Base-by-base conservation (phyloP, 2,113 vertebrate genomes). In the Dipodomys merriami region DNA sequence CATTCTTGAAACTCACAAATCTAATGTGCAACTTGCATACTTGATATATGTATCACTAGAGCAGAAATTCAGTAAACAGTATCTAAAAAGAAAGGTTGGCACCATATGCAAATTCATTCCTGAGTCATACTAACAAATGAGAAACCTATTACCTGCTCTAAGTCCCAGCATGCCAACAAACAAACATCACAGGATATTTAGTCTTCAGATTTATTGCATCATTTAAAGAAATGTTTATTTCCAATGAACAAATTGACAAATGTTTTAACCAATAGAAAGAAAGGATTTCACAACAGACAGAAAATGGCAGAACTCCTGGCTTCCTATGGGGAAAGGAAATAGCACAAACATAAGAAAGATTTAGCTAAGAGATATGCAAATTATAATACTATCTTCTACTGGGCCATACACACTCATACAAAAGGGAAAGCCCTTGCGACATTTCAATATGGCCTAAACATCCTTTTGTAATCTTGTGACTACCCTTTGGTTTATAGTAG, bases 191-290 rank as follows among this genome's bases (percentile, higher is more conserved):
- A 90, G 1, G 7, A 67, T 53, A 0, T 80, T 88, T 80, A 2
- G 46, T 60, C 71, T 88, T 71, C 19, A 74, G 11, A 53, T 95
- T 95, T 95, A 92, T 92, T 95, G 16, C 6, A 78, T 74, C 67
- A n/a, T 86, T 68, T 62, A 25, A 83, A 33, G 29, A 87, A 94
- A 74, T 22, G 0, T 83, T 20, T 74, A 1, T 35, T 83, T 94
- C 57, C 73, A 68, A 35, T 5, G 53, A 27, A 35, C 7, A 7
- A 69, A 5, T 85, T 80, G 76, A 23, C 20, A 0, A 80, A 57
- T 57, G 53, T 57, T 57, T 57, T 57, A 15, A 18, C 53, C 53
- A 57, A 57, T 13, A 57, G 53, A 57, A 49, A 57, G 53, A 16
- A 57, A 57, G 1, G 12, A 57, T 57, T 18, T 57, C 53, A 57